phyloP scores from a whole-genome alignment of 2,113 vertebrate genomes.

The Dasyurus viverrinus region DNA sequence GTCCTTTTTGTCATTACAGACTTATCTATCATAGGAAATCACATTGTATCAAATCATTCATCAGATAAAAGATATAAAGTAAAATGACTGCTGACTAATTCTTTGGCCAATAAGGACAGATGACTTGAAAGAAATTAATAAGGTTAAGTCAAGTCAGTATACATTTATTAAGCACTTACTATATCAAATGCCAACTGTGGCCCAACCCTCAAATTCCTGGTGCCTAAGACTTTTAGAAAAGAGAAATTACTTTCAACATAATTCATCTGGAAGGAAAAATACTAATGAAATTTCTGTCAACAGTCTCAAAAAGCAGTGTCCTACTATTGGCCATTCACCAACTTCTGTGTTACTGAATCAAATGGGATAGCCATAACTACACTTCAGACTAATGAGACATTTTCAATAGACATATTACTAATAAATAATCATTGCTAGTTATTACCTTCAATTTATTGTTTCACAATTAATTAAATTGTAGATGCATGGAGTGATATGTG shows the following conservation, averaged over 20 bases:
- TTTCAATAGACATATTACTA: conserved; percentile 28
- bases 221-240: conserved; percentile 18
- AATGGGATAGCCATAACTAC: conserved; percentile 32
- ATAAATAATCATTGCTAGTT: conserved; percentile 47
- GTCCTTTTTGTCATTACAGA: neutral
- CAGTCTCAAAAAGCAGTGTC: neutral
- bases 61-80: neutral
- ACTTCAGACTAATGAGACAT: conserved; percentile 6
- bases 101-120: neutral
- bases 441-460: conserved; percentile 60
- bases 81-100: neutral
- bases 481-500: conserved; percentile 42
- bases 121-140: neutral
- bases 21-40: neutral
- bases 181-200: neutral
- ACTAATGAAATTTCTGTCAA: neutral
- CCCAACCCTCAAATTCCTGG: conserved; percentile 3
- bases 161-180: neutral
- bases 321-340: neutral
- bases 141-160: neutral
- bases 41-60: neutral
- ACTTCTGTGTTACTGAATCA: neutral
- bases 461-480: conserved; percentile 64
- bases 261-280: neutral
- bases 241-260: conserved; percentile 36